These are phyloP conservation scores for Sinotaia quadrata DNA, from an alignment of 2,888 invertebrate species.

Conservation along the genomic window DNA sequence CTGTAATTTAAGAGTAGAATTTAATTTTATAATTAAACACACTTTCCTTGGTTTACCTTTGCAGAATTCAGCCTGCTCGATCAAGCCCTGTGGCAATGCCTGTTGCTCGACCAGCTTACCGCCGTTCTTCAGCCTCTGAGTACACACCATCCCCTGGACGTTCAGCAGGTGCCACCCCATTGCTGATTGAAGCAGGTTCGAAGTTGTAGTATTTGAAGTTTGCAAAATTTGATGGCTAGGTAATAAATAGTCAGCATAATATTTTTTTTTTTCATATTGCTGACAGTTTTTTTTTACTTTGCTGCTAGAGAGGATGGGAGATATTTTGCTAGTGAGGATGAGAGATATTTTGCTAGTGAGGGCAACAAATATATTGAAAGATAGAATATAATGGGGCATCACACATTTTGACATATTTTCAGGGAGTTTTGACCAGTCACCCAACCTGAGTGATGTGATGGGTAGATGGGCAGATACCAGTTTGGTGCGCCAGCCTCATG, in stretches of 20 bases:
- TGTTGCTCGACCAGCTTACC: slow-evolving; percentile 59
- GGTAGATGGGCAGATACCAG: slow-evolving; percentile 70
- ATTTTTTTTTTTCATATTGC: no score
- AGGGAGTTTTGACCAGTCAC: slow-evolving; percentile 94
- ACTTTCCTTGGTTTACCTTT: not conserved
- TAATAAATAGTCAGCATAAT: no score
- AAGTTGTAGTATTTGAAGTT: no score
- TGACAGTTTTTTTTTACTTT: no score
- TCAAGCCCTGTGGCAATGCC: slow-evolving; percentile 97
- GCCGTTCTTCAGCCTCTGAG: slow-evolving; percentile 59
- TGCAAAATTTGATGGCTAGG: no score
- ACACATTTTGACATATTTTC: slow-evolving; percentile 25
- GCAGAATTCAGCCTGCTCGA: slow-evolving; percentile 76
- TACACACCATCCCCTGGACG: slow-evolving; percentile 52
- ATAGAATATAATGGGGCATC: no score
- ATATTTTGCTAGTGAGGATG: no score
- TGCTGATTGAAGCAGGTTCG: slow-evolving; percentile 64
- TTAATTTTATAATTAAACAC: no score
- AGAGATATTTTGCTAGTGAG: no score
- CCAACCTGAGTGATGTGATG: slow-evolving; percentile 82
- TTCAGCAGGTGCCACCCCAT: slow-evolving; percentile 43
- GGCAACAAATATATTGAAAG: no score
- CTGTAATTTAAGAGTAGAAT: no score
- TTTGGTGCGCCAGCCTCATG: slow-evolving; percentile 57
- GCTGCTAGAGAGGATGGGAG: no score